These are phyloP conservation scores for Centroberyx gerrardi DNA, from an alignment of 2,797 vertebrate genomes.

Conservation along the genomic window DNA sequence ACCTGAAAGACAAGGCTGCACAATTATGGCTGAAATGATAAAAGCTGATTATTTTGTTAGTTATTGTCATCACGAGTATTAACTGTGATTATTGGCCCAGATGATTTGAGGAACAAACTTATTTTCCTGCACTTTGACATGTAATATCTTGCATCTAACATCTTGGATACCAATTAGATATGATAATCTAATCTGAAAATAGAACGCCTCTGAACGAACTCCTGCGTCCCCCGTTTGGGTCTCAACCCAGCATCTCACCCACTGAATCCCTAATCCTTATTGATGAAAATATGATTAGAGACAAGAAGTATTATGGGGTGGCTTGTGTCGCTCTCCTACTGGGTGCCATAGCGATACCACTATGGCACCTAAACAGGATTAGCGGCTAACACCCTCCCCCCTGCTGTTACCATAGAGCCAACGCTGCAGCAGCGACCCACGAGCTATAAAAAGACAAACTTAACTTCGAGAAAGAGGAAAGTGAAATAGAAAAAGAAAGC, in stretches of 20 bases:
- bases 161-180: no score
- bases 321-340: constrained; percentile 61
- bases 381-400: constrained; percentile 77
- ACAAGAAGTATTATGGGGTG: constrained; percentile 28
- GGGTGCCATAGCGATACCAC: constrained; percentile 74
- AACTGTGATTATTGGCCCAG: no score
- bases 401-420: constrained; percentile 83
- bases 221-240: neutral
- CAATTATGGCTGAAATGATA: no score
- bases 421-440: constrained; percentile 66
- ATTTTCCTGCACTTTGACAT: no score
- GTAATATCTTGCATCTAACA: no score
- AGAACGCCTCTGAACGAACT: constrained; percentile 2
- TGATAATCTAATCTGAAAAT: neutral
- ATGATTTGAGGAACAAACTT: no score
- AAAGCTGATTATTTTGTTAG: no score
- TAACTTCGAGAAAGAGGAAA: constrained; percentile 61
- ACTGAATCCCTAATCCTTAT: constrained; percentile 47
- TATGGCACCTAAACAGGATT: constrained; percentile 80
- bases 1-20: no score
- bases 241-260: constrained; percentile 27
- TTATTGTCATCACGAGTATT: no score
- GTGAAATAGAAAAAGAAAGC: constrained; percentile 52
- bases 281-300: constrained; percentile 58
- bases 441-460: constrained; percentile 75